These are phyloP conservation scores for Chalcis sispes DNA, from an alignment of 2,888 invertebrate species.

Conservation along the genomic window DNA sequence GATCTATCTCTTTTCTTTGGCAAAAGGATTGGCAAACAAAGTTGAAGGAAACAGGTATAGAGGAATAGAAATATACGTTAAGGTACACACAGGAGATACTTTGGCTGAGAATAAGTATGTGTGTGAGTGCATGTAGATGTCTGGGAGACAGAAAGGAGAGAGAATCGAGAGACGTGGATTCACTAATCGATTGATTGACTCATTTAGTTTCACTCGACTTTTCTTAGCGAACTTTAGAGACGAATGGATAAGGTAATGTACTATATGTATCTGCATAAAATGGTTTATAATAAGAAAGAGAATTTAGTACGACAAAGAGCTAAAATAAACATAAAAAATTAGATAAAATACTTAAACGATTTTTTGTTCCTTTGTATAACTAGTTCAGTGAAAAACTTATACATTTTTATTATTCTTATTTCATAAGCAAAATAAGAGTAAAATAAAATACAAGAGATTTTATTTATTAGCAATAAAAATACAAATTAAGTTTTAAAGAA, in stretches of 20 bases:
- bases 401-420: too few relatives aligned
- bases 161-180: constrained; percentile 1
- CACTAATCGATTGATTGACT: constrained; percentile 48
- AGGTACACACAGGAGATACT: neutral
- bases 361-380: too few relatives aligned
- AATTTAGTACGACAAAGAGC: too few relatives aligned
- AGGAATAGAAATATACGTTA: neutral
- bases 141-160: neutral
- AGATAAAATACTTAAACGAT: too few relatives aligned
- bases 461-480: too few relatives aligned
- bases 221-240: neutral
- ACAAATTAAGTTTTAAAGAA: too few relatives aligned
- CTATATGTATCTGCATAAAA: constrained; percentile 13
- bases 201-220: constrained; percentile 15
- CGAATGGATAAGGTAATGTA: constrained; percentile 10
- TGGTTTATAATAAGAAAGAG: constrained; percentile 14
- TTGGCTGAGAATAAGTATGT: neutral
- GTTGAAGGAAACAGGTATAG: constrained; percentile 23
- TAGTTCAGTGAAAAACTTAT: too few relatives aligned
- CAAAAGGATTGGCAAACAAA: constrained; percentile 38
- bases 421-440: too few relatives aligned
- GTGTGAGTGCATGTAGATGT: neutral
- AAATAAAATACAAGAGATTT: too few relatives aligned
- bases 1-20: neutral
- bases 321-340: too few relatives aligned